Conservation (phyloP, 2,113 vertebrate genomes). For the Desmodus rotundus region DNA sequence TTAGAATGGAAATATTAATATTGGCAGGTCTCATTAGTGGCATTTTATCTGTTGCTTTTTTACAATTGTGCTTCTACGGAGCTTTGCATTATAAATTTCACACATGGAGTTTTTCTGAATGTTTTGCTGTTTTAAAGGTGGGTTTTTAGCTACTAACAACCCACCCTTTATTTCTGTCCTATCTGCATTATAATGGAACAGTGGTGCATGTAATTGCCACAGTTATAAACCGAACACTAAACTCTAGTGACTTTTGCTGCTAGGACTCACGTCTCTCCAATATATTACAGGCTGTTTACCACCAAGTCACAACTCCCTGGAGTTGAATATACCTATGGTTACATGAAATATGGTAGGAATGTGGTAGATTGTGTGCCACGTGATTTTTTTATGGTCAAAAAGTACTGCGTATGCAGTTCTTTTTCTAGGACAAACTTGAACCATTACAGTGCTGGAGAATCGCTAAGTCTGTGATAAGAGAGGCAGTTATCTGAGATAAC, state of each 20-base stretch:
- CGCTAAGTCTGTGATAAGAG: neutral
- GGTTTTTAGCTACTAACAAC: constrained; percentile 10
- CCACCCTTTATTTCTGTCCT: neutral
- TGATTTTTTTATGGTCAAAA: neutral
- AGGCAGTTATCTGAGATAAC: neutral
- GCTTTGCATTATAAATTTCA: neutral
- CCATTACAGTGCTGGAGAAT: neutral
- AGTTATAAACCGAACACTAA: neutral
- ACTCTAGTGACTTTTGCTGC: neutral
- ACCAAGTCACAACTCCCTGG: neutral
- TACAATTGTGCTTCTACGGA: neutral
- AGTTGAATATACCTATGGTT: neutral
- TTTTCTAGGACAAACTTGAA: neutral
- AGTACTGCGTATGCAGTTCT: neutral
- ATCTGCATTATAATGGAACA: constrained; percentile 7
- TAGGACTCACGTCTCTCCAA: neutral
- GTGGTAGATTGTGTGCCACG: neutral
- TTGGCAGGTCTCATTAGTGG: neutral
- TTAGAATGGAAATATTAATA: neutral
- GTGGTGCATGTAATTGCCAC: neutral
- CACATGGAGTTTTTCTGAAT: neutral
- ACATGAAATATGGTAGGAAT: neutral
- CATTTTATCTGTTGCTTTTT: neutral
- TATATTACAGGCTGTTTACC: neutral
- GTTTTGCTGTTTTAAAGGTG: neutral